phyloP scores from a whole-genome alignment of 2,888 invertebrate genomes.

The Coremacera marginata region DNA sequence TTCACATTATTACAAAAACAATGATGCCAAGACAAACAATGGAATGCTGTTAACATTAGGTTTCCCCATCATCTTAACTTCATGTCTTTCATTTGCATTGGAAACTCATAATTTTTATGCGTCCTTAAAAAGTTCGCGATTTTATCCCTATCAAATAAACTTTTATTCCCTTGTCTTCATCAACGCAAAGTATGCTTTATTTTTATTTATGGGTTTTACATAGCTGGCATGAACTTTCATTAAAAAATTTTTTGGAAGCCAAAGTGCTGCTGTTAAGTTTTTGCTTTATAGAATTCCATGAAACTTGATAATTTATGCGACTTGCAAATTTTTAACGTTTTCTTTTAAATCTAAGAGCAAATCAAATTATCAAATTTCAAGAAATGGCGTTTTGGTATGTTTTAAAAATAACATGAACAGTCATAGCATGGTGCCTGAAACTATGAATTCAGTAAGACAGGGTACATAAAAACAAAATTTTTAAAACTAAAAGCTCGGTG shows the following conservation, averaged over 20 bases:
- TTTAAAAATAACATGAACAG: not conserved
- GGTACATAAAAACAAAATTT: no score
- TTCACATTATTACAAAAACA: slow-evolving; percentile 30
- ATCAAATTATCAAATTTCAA: slow-evolving; percentile 11
- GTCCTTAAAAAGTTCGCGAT: slow-evolving; percentile 36
- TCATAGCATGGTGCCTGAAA: no score
- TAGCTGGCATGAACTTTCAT: slow-evolving; percentile 31
- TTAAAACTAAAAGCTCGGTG: no score
- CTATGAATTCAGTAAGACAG: no score
- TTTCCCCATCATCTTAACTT: not conserved
- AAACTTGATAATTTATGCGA: slow-evolving; percentile 26
- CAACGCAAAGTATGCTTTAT: not conserved
- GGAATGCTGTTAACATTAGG: slow-evolving; percentile 5
- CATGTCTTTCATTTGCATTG: slow-evolving; percentile 58
- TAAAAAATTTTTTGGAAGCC: slow-evolving; percentile 25
- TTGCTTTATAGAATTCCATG: not conserved
- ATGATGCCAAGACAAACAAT: not conserved
- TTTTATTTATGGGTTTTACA: no score
- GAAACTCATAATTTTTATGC: slow-evolving; percentile 60
- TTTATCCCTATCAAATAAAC: not conserved
- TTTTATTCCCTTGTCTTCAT: not conserved
- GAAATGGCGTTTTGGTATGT: not conserved
- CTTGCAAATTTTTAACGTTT: not conserved
- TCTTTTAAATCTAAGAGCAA: not conserved
- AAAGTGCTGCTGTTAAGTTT: slow-evolving; percentile 15